A percentile compares a stretch with the other conserved stretches of the same genome.
Evolutionary conservation across 1,140 invertebrate species (phyloP).

Genomic region (Cydia fagiglandana): DNA sequence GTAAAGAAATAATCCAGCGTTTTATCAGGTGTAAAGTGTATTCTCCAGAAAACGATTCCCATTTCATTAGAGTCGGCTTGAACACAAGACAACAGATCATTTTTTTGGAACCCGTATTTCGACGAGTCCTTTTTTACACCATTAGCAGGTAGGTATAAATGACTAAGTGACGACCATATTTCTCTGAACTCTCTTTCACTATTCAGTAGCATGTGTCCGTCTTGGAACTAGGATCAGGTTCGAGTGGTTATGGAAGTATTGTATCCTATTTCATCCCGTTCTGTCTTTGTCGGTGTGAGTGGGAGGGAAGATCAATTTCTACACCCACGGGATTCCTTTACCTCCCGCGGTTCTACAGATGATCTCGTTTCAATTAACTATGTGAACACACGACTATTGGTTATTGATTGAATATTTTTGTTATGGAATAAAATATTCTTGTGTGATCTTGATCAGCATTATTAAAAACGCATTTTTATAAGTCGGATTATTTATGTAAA

Average conservation of each 20-base stretch:
- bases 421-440: constrained; percentile 8
- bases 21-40: constrained; percentile 34
- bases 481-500: neutral
- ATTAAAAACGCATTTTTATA: neutral
- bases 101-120: constrained; percentile 27
- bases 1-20: constrained; percentile 33
- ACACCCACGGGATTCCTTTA: constrained; percentile 50
- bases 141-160: constrained; percentile 36
- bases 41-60: constrained; percentile 20
- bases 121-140: constrained; percentile 34
- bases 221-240: neutral
- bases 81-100: constrained; percentile 27
- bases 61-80: constrained; percentile 35
- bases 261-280: constrained; percentile 37
- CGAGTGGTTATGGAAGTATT: constrained; percentile 4
- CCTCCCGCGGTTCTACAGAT: constrained; percentile 51
- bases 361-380: constrained; percentile 65
- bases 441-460: neutral
- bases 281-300: constrained; percentile 35
- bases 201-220: neutral
- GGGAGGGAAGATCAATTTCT: constrained; percentile 48
- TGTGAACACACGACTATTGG: constrained; percentile 43
- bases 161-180: constrained; percentile 18
- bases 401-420: constrained; percentile 39
- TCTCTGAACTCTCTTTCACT: constrained; percentile 8